Conservation (phyloP, 1,140 invertebrate species). For the Drosophila sturtevanti region DNA sequence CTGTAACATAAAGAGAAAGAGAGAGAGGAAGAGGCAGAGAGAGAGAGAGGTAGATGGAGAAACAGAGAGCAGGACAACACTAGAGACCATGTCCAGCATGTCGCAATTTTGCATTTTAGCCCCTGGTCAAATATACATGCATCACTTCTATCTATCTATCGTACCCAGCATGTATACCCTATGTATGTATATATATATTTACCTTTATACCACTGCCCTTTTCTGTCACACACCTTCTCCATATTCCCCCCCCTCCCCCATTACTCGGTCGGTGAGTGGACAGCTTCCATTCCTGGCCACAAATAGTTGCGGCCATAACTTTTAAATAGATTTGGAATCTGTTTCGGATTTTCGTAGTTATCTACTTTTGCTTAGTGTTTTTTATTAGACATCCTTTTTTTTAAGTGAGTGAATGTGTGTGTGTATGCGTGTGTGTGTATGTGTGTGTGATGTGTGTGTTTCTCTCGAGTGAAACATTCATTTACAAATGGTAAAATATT, state of each 20-base stretch:
- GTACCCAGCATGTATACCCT: not conserved
- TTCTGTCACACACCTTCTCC: too few species aligned
- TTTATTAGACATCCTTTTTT: not conserved
- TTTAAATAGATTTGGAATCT: constrained; percentile 63
- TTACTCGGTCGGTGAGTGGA: not conserved
- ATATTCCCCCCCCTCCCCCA: not conserved
- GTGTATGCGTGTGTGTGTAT: too few species aligned
- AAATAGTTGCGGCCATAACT: constrained; percentile 52
- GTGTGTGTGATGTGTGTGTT: too few species aligned
- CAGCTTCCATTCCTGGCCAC: constrained; percentile 26
- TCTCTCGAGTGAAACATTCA: constrained; percentile 24
- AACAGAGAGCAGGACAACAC: not conserved
- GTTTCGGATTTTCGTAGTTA: constrained; percentile 43
- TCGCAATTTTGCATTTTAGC: constrained; percentile 46
- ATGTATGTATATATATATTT: not conserved
- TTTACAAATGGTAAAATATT: not conserved
- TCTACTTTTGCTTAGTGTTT: constrained; percentile 22
- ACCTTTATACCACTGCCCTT: too few species aligned
- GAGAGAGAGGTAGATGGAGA: not conserved
- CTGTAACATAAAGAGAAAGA: not conserved
- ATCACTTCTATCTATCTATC: constrained; percentile 2
- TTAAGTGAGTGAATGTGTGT: too few species aligned
- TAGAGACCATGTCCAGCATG: constrained; percentile 28
- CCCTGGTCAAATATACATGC: constrained; percentile 33
- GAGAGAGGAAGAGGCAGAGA: constrained; percentile 16